A percentile compares a stretch with the other conserved stretches of the same genome.
phyloP scores from a whole-genome alignment of 2,797 vertebrate genomes.

The Choloepus didactylus region DNA sequence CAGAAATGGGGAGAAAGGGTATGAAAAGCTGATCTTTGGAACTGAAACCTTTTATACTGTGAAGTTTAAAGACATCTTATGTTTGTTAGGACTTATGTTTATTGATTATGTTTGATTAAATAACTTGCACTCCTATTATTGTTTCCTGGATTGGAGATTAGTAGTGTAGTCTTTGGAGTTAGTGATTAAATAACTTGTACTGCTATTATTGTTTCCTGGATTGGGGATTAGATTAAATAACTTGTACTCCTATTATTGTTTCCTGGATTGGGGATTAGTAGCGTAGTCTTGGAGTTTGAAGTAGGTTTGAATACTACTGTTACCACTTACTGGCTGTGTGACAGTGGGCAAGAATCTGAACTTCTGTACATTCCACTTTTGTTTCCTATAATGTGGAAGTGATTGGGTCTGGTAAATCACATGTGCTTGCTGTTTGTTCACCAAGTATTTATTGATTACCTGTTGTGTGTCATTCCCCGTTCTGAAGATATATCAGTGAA shows the following conservation, averaged over 20 bases:
- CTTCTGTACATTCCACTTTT: neutral
- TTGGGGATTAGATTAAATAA: too few species aligned
- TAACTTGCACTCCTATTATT: neutral
- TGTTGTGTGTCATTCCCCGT: neutral
- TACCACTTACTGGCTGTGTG: neutral
- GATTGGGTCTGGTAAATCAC: neutral
- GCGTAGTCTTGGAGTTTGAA: too few species aligned
- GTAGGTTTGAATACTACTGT: too few species aligned
- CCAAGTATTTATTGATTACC: neutral
- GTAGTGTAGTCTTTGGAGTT: neutral
- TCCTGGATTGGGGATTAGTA: too few species aligned
- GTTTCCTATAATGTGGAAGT: neutral
- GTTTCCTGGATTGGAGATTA: neutral
- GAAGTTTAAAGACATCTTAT: neutral
- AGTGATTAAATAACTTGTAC: neutral
- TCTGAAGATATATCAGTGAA: neutral
- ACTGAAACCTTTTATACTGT: neutral
- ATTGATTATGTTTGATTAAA: neutral
- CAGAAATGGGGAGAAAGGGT: neutral
- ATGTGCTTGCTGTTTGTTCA: neutral
- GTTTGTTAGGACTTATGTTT: slow-evolving; percentile 11
- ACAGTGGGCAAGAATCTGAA: neutral
- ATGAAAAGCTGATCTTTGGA: neutral
- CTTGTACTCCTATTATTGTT: too few species aligned
- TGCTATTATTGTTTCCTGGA: too few species aligned